Base-by-base conservation (phyloP, 2,113 vertebrate genomes). In the Ellobius talpinus region DNA sequence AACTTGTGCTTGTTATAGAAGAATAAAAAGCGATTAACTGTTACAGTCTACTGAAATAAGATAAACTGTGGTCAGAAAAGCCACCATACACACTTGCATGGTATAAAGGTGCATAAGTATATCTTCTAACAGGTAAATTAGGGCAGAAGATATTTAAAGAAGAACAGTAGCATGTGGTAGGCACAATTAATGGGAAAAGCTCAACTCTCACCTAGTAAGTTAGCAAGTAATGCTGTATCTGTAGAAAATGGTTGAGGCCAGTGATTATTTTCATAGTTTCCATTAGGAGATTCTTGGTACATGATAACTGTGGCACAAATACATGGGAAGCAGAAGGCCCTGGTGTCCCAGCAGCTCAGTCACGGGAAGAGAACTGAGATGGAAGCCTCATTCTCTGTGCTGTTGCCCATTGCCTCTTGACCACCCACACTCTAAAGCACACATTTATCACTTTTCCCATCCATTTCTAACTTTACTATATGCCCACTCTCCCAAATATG, bases 231-330 rank as follows among this genome's bases (percentile, higher is more conserved):
- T 7, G 1, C 7, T 45, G 63, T 77, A 50, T 36, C 16, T 81
- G 70, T 10, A 91, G 33, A 85, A 81, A 33, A 72, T 13, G 4
- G 21, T 55, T 63, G 2, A 3, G 96, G 73, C 11, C 8, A 3
- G 65, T 39, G 26, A 58, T n/a, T 42, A 73, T 68, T 93, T 90
- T 91, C n/a, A 82, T 23, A 73, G 84, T 76, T 84, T n/a, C 91
- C 73, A 11, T 90, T 70, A 14, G 16, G 42, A 88, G 94, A 76
- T 84, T 55, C 12, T 84, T 63, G 21, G 21, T 50, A 55, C 58
- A 52, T 81, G 39, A 31, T 66, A 66, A 76, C 50, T 61, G 29
- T 66, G 79, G 50, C 19, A 76, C 47, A 5, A 81, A 92, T 42
- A 24, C 55, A 66, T 26, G 39, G 76, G 70, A 74, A 94, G 17